phyloP scores from a whole-genome alignment of 1,140 invertebrate species.

The Dendrolimus punctatus region DNA sequence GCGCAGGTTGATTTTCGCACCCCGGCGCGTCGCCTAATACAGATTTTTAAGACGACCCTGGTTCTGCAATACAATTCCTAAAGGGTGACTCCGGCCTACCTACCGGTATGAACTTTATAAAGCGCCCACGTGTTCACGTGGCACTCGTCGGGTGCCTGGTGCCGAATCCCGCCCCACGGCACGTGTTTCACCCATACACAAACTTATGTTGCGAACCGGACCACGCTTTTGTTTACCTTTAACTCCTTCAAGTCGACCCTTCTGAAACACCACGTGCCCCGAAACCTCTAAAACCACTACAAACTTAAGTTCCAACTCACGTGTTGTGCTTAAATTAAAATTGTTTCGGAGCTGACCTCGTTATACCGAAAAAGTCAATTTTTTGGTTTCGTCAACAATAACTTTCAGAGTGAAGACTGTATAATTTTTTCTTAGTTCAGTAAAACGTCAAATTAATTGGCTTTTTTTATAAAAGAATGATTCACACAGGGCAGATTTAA shows the following conservation, averaged over 20 bases:
- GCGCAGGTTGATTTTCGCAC: too few relatives aligned
- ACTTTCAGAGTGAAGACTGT: slow-evolving; percentile 19
- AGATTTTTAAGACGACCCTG: too few relatives aligned
- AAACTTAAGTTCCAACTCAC: slow-evolving; percentile 49
- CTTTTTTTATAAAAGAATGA: background rate
- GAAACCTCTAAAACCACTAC: slow-evolving; percentile 44
- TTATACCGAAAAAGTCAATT: slow-evolving; percentile 24
- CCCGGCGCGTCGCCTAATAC: too few relatives aligned
- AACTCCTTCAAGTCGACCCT: slow-evolving; percentile 39
- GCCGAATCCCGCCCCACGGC: slow-evolving; percentile 17
- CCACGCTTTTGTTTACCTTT: slow-evolving; percentile 43
- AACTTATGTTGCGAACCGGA: slow-evolving; percentile 13
- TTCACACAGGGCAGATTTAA: slow-evolving; percentile 3
- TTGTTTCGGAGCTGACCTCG: slow-evolving; percentile 28
- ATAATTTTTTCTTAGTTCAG: slow-evolving; percentile 7
- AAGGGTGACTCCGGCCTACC: slow-evolving; percentile 1
- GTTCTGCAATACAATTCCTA: background rate
- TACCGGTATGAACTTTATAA: background rate
- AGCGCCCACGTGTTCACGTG: slow-evolving; percentile 48
- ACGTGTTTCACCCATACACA: slow-evolving; percentile 32
- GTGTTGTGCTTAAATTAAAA: slow-evolving; percentile 34
- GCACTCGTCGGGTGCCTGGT: slow-evolving; percentile 2
- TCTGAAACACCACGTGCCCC: slow-evolving; percentile 40
- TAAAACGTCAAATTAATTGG: background rate
- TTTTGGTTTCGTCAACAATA: slow-evolving; percentile 21